Evolutionary conservation across 2,113 vertebrate species (phyloP), one percentile per base, ranked within the genome.

Genomic region (Talpa occidentalis): DNA sequence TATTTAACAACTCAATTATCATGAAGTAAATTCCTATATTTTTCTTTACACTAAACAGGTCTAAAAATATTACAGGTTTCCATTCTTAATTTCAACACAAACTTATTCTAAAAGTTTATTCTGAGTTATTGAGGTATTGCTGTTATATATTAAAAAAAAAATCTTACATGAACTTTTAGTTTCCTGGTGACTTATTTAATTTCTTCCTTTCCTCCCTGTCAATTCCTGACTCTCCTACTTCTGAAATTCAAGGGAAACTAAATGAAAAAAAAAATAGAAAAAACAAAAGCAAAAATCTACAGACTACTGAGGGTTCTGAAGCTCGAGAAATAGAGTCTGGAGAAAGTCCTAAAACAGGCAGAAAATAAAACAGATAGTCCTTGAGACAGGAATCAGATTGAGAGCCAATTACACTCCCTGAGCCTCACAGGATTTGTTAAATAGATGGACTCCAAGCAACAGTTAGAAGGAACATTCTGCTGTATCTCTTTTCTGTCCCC

Each of bases 31-130:
- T 70, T 30, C 0, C 19, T 54, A 1, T 42, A 28, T 44, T 94
- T 93, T 86, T 80, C 42, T 30, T 56, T 78, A 77, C 1, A 47
- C 0, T 60, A 35, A 93, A 49, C 5, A 78, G 32, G 62, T n/a
- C 16, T 96, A 9, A 95, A 81, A 91, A 93, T 69, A 91, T 47
- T 74, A 59, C 8, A 76, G 17, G 16, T 56, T 0, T 73, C 26
- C n/a, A 32, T 42, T 94, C 90, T 81, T 78, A 26, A 78, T 82
- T 85, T 79, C 87, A 66, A 82, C 82, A 77, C 21, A 62, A 87
- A 87, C 15, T 26, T 94, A 28, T 1, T 84, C 22, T n/a, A n/a
- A 64, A 44, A 82, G 82, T 56, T 6, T 5, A 67, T 87, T 60
- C 1, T 14, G 52, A 88, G 22, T 35, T 84, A 59, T 35, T 66